A percentile compares a stretch with the other conserved stretches of the same genome.
Conservation (phyloP, 2,888 invertebrate species). For the Lepidochrysops patricia region DNA sequence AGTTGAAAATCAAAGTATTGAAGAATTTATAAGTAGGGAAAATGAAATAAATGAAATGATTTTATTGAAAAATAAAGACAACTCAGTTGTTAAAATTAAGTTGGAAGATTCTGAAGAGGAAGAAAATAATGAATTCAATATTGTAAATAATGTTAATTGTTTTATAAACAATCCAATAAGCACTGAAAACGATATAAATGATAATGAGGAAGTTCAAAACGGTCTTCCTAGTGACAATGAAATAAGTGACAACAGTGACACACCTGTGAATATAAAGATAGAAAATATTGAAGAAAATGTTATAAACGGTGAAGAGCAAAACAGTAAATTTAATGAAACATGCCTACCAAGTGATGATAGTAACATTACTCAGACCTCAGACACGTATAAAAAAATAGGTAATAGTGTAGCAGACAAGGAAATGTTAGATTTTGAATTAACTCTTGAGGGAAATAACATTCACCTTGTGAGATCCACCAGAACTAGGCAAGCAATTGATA, state of each 20-base stretch:
- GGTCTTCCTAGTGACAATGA: not conserved
- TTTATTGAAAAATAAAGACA: not conserved
- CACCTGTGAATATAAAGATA: not conserved
- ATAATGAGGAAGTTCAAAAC: not conserved
- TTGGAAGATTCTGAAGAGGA: not conserved
- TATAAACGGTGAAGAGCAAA: not conserved
- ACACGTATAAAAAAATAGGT: not conserved
- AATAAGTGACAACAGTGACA: not conserved
- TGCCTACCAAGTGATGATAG: not conserved
- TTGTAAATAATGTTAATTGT: not conserved
- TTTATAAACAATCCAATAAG: not conserved
- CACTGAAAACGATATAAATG: not conserved
- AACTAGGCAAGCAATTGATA: not conserved
- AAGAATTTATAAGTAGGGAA: not conserved
- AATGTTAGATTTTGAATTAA: not conserved
- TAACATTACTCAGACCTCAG: not conserved
- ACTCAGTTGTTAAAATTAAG: not conserved
- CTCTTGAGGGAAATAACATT: not conserved
- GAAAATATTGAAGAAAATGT: not conserved
- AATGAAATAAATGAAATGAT: constrained; percentile 3
- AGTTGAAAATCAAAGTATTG: constrained; percentile 3
- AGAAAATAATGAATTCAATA: not conserved
- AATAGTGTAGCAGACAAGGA: not conserved
- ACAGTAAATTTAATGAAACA: not conserved
- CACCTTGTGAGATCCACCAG: not conserved